phyloP scores from a whole-genome alignment of 1,140 invertebrate genomes.

The Drosophila nasuta region DNA sequence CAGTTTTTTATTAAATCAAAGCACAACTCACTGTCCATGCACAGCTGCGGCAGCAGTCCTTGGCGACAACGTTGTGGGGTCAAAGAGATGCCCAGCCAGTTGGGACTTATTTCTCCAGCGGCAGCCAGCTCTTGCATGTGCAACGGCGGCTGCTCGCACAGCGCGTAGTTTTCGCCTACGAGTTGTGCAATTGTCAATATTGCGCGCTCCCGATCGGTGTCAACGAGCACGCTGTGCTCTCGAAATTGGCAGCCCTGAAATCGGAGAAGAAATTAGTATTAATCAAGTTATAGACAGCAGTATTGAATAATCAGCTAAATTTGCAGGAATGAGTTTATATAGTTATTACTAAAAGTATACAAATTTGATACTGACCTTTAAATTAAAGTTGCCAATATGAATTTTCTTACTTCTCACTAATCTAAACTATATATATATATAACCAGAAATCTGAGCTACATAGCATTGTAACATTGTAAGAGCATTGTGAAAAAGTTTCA shows the following conservation, averaged over 20 bases:
- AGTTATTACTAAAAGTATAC: no score
- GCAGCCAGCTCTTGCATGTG: slow-evolving; percentile 65
- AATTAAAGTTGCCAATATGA: no score
- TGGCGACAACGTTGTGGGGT: slow-evolving; percentile 76
- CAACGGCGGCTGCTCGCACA: slow-evolving; percentile 69
- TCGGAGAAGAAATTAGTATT: background rate
- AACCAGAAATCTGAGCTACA: no score
- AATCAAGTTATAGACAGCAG: background rate
- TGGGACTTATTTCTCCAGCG: slow-evolving; percentile 61
- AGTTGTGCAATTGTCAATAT: slow-evolving; percentile 80
- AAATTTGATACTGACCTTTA: no score
- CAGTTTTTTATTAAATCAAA: background rate
- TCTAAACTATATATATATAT: no score
- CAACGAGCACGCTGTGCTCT: slow-evolving; percentile 81
- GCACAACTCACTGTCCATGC: slow-evolving; percentile 70
- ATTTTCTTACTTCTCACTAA: no score
- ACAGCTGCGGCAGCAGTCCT: slow-evolving; percentile 74
- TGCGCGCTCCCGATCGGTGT: slow-evolving; percentile 80
- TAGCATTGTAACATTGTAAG: no score
- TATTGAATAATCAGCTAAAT: no score
- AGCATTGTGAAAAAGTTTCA: no score
- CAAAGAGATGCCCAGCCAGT: slow-evolving; percentile 75
- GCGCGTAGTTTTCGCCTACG: slow-evolving; percentile 67
- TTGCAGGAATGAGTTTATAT: no score
- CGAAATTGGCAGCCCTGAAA: slow-evolving; percentile 81